Evolutionary conservation across 2,113 vertebrate genomes (phyloP), one percentile per base, ranked within the genome.

Genomic region (Chlamydotis undulata): DNA sequence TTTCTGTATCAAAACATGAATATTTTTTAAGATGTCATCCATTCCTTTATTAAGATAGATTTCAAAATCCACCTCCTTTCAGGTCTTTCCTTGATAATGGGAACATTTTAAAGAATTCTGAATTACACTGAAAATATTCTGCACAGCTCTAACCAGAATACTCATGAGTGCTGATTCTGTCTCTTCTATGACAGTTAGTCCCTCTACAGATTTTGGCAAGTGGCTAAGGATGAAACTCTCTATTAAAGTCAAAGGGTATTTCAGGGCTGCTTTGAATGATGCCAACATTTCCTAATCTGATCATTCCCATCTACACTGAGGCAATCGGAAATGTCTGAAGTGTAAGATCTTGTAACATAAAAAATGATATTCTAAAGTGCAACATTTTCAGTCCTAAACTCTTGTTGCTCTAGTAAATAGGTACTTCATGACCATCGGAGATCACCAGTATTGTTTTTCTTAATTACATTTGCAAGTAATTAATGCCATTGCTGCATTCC

Each of bases 391-490:
- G n/a, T 17, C 53, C 35, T 63, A 41, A 89, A 71, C 68, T 79
- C 15, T 39, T 61, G 76, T 71, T 85, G 10, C 35, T 90, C 22
- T 35, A 37, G 63, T 87, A 91, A 89, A 82, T 59, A 79, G 31
- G 39, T 31, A 83, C 65, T 83, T 69, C 16, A 28, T 12, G 41
- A 89, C 61, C 81, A 82, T 73, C 79, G 88, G 86, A 88, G 83
- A 93, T 91, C 78, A 92, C 31, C 13, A 69, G 26, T 61, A 88
- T 70, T 93, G 81, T 93, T 92, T 93, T 91, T 87, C 85, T 92
- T 93, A 96, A 97, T 96, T 93, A 94, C 78, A 74, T 92, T 90
- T 93, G 61, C 74, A 94, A 96, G 80, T 90, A 96, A 96, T 96
- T 95, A 93, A 89, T 83, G 65, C 60, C 60, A 49, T 37, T 91